Conservation (phyloP, 2,888 invertebrate species). For the Merodon equestris region DNA sequence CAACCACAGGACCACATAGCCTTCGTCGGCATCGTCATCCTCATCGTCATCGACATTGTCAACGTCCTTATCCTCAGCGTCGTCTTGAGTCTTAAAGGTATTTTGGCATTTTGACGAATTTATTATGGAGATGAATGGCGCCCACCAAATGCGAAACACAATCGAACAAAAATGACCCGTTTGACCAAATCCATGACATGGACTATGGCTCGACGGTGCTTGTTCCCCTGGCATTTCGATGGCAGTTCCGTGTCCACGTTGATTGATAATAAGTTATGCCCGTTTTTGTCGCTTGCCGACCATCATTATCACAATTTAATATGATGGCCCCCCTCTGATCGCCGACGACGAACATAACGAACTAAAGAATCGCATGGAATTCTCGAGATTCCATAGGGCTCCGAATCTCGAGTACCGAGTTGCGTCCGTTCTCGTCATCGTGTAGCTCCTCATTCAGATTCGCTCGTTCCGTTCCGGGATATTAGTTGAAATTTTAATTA, state of each 20-base stretch:
- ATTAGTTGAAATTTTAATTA: slow-evolving; percentile 79
- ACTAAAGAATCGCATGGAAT: slow-evolving; percentile 43
- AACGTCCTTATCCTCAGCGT: slow-evolving; percentile 10
- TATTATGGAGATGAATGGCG: slow-evolving; percentile 77
- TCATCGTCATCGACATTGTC: slow-evolving; percentile 11
- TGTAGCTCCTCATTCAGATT: slow-evolving; percentile 56
- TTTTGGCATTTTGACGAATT: slow-evolving; percentile 73
- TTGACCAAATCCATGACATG: slow-evolving; percentile 45
- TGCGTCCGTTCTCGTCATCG: neutral
- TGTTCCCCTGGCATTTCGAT: slow-evolving; percentile 57
- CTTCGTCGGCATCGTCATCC: slow-evolving; percentile 1
- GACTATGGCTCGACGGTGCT: too few relatives aligned
- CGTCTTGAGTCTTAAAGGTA: neutral
- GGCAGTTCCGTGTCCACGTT: slow-evolving; percentile 63
- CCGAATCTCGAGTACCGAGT: neutral
- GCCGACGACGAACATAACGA: slow-evolving; percentile 9
- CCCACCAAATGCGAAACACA: slow-evolving; percentile 72
- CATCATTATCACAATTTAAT: slow-evolving; percentile 64
- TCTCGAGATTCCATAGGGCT: slow-evolving; percentile 65
- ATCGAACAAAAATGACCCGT: slow-evolving; percentile 51
- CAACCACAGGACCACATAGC: slow-evolving; percentile 56
- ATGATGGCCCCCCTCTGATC: slow-evolving; percentile 63
- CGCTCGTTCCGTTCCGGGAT: slow-evolving; percentile 64
- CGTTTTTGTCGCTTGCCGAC: slow-evolving; percentile 56
- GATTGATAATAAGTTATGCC: slow-evolving; percentile 76